A percentile compares a stretch with the other conserved stretches of the same genome.
Conservation (phyloP, 2,888 invertebrate genomes). For the Drosophila niveifrons region DNA sequence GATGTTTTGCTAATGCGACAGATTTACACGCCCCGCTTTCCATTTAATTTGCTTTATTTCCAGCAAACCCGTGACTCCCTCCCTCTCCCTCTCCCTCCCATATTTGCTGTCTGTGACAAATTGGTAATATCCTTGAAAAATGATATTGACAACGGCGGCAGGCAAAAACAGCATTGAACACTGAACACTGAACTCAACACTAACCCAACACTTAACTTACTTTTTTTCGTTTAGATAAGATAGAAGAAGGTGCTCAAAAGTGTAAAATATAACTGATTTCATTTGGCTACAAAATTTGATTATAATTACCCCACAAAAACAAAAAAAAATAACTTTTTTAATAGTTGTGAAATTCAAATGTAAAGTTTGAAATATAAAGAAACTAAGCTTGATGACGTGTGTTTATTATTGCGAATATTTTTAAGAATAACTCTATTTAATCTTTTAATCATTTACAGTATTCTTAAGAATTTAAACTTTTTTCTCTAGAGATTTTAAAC, state of each 20-base stretch:
- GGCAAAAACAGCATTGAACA: not conserved
- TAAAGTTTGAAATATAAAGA: too few relatives aligned
- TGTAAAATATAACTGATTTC: not conserved
- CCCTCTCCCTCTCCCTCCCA: not conserved
- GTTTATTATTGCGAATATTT: too few relatives aligned
- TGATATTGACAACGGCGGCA: not conserved
- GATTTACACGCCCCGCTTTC: conserved; percentile 71
- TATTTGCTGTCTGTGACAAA: conserved; percentile 7
- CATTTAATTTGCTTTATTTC: conserved; percentile 62
- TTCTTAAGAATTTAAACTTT: too few relatives aligned
- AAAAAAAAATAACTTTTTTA: too few relatives aligned
- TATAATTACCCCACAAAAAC: too few relatives aligned
- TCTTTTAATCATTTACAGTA: too few relatives aligned
- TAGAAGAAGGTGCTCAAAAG: too few relatives aligned
- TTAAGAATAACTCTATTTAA: too few relatives aligned
- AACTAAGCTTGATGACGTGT: too few relatives aligned
- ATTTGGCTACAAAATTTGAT: not conserved
- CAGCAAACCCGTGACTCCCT: not conserved
- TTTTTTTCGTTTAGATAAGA: not conserved
- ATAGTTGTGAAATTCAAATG: too few relatives aligned
- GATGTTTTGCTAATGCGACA: conserved; percentile 84
- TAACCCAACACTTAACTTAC: not conserved
- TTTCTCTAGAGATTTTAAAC: too few relatives aligned
- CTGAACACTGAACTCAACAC: not conserved
- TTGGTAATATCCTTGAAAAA: conserved; percentile 3